Percentiles rank a stretch among this genome's conserved stretches.
Evolutionary conservation across 2,888 invertebrate genomes (phyloP).

Genomic region (Acanthosoma haemorrhoidale): DNA sequence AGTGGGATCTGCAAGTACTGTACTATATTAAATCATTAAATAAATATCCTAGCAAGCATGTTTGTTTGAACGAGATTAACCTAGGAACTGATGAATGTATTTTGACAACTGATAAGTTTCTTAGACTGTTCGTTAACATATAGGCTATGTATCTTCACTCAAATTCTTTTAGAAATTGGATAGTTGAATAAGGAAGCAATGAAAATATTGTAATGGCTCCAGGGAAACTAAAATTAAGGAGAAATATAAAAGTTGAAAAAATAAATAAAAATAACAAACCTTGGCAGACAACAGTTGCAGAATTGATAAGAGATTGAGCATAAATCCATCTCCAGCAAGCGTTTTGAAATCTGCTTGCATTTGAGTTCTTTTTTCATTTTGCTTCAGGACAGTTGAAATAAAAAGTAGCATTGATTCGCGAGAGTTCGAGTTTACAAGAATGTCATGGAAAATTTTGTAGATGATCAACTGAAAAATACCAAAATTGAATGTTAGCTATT

Average conservation of each 20-base stretch:
- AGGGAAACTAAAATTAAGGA: no score
- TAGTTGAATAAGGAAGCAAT: no score
- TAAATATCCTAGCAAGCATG: no score
- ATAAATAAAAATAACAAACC: slow-evolving; percentile 43
- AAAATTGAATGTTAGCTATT: neutral
- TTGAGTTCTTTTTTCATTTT: slow-evolving; percentile 84
- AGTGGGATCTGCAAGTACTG: no score
- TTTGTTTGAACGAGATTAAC: no score
- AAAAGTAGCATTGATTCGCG: slow-evolving; percentile 74
- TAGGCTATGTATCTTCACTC: no score
- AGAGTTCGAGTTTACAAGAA: slow-evolving; percentile 75
- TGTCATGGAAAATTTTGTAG: slow-evolving; percentile 75
- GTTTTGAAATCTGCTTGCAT: slow-evolving; percentile 82
- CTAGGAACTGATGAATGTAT: no score
- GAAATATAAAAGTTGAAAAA: neutral
- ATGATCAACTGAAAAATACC: slow-evolving; percentile 54
- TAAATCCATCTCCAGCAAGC: slow-evolving; percentile 89
- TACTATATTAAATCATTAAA: no score
- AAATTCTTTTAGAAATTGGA: no score
- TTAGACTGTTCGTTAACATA: no score
- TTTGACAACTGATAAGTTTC: no score
- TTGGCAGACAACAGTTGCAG: slow-evolving; percentile 85
- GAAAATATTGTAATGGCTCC: no score
- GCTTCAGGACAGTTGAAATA: slow-evolving; percentile 67
- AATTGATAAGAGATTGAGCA: slow-evolving; percentile 87